Base-by-base conservation (phyloP, 1,140 invertebrate species). In the Bombus confusus region DNA sequence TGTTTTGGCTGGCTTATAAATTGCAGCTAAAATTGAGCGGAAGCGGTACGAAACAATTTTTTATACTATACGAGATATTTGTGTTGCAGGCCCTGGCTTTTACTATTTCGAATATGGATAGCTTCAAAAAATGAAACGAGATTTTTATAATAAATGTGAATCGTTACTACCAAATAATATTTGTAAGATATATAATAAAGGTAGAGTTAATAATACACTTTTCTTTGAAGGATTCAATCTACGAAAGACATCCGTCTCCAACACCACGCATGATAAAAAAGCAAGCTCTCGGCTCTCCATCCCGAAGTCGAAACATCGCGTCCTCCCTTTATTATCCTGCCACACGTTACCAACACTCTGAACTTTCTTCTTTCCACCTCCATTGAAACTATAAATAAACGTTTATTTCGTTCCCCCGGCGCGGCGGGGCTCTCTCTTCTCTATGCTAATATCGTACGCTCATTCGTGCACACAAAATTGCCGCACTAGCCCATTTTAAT, bases 401-500 rank as follows among this genome's bases (percentile, higher is more conserved):
- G 71, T 85, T 85, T 81, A 85, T 81, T 66, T 57, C 84, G 47
- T 75, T 39, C 78, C 31, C 22, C 12, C n/a, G 3, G n/a, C 4
- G 15, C 39, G 25, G 15, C 31, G 39, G 25, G 31, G 31, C 1
- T 28, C 75, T 85, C 78, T 81, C 84, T 68, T 81, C 79, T 75
- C 84, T 85, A 85, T 85, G 84, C 84, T 85, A 85, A 85, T 85
- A 85, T 31, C 78, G 66, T 18, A 41, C 37, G 59, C 78, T 85
- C 79, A 85, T 80, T 85, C 78, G 59, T 28, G 79, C 84, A 80
- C 78, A 71, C 84, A 85, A 85, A 85, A 85, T 81, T 81, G 84
- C 79, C 71, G 79, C 79, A 62, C 69, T 85, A 64, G 78, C 84
- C 84, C 84, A 85, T 85, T 85, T 85, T 85, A 85, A 85, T 85